Evolutionary conservation across 2,113 vertebrate genomes (phyloP).

Genomic region (Labeo catla): DNA sequence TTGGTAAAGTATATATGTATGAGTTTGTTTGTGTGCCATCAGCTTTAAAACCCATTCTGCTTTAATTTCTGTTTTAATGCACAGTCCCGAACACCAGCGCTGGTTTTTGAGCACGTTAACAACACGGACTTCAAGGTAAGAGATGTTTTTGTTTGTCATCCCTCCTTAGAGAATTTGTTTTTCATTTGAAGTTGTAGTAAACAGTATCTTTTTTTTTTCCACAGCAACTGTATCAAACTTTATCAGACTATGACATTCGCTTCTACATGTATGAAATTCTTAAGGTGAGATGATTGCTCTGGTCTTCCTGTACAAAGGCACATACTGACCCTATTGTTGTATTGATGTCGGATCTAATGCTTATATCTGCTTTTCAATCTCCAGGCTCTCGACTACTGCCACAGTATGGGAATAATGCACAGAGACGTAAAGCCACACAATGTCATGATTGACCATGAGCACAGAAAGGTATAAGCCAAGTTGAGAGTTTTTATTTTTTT

Average conservation of each 20-base stretch:
- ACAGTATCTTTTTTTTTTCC: constrained; percentile 15
- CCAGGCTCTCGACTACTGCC: constrained; percentile 80
- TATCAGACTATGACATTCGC: constrained; percentile 87
- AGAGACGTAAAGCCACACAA: constrained; percentile 89
- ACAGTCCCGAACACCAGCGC: constrained; percentile 85
- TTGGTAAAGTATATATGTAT: background rate
- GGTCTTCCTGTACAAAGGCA: background rate
- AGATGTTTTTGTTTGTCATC: background rate
- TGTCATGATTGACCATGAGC: constrained; percentile 89
- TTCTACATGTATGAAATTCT: constrained; percentile 92
- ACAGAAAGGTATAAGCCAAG: constrained; percentile 79
- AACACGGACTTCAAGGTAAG: constrained; percentile 89
- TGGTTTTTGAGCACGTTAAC: constrained; percentile 89
- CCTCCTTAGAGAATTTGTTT: background rate
- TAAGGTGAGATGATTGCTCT: constrained; percentile 74
- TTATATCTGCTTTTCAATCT: background rate
- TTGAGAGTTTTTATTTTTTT: background rate
- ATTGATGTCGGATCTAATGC: background rate
- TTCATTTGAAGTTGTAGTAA: background rate
- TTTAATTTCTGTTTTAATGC: background rate
- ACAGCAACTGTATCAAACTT: constrained; percentile 88
- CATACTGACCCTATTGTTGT: background rate
- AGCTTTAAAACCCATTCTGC: background rate
- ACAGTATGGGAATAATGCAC: constrained; percentile 90
- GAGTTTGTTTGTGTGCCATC: background rate